Conservation (phyloP, 2,888 invertebrate species). For the Acheta domesticus region DNA sequence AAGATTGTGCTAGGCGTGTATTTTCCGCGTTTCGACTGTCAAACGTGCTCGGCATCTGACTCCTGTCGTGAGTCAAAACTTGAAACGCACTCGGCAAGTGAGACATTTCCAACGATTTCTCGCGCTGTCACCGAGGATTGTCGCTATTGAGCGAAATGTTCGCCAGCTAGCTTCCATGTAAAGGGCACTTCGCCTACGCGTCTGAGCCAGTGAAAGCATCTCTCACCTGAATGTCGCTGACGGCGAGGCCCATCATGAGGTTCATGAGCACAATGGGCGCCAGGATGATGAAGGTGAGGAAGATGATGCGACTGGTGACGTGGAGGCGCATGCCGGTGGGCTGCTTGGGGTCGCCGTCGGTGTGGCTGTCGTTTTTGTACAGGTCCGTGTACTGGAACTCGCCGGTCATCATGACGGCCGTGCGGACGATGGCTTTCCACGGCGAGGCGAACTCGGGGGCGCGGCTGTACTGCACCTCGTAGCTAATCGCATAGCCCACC, state of each 20-base stretch:
- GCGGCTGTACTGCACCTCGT: conserved; percentile 53
- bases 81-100: too few species aligned
- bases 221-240: conserved; percentile 50
- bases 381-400: conserved; percentile 53
- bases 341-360: conserved; percentile 24
- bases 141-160: too few species aligned
- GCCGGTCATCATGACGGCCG: conserved; percentile 59
- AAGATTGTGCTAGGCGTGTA: too few species aligned
- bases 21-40: too few species aligned
- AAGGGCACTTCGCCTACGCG: too few species aligned
- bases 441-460: conserved; percentile 48
- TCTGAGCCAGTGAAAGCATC: too few species aligned
- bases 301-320: conserved; percentile 50
- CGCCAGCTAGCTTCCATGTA: too few species aligned
- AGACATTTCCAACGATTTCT: too few species aligned
- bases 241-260: conserved; percentile 55
- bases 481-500: conserved; percentile 56
- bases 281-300: conserved; percentile 52
- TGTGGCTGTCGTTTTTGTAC: conserved; percentile 42
- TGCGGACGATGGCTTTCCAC: conserved; percentile 50
- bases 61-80: too few species aligned
- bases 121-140: too few species aligned
- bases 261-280: conserved; percentile 57
- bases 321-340: conserved; percentile 38
- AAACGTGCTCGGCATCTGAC: too few species aligned